A percentile compares a stretch with the other conserved stretches of the same genome.
These are phyloP conservation scores for Sinohyriopsis cumingii DNA, from an alignment of 2,888 invertebrate genomes.

Conservation along the genomic window DNA sequence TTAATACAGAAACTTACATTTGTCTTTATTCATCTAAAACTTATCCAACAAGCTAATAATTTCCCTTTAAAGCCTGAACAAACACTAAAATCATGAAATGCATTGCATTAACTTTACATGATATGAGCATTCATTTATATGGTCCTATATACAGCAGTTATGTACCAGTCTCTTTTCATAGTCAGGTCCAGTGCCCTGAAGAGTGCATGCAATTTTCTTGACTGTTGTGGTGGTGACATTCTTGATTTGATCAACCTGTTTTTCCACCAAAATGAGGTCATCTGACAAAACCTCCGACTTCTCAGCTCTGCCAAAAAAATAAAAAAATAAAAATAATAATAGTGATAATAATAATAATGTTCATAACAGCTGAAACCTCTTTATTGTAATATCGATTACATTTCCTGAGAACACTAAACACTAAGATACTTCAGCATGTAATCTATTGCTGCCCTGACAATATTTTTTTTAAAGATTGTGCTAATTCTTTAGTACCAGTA, in stretches of 20 bases:
- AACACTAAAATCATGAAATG: too few species aligned
- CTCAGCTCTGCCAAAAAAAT: constrained; percentile 79
- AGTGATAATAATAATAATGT: not conserved
- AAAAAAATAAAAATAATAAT: not conserved
- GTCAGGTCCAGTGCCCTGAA: constrained; percentile 73
- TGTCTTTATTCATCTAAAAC: too few species aligned
- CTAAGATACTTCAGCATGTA: not conserved
- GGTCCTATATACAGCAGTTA: not conserved
- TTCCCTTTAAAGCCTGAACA: too few species aligned
- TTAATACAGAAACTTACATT: too few species aligned
- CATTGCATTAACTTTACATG: too few species aligned
- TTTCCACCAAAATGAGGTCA: constrained; percentile 87
- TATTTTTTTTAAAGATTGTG: too few species aligned
- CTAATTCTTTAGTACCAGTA: too few species aligned
- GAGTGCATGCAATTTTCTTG: constrained; percentile 73
- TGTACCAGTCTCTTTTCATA: constrained; percentile 81
- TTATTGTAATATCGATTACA: not conserved
- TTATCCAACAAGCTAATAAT: too few species aligned
- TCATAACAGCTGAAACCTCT: too few species aligned
- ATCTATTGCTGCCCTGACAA: too few species aligned
- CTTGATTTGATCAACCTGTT: constrained; percentile 85
- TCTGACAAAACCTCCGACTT: constrained; percentile 88
- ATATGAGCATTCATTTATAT: too few species aligned
- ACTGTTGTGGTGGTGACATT: constrained; percentile 76
- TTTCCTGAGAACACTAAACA: not conserved